phyloP scores from a whole-genome alignment of 2,888 invertebrate genomes.

The Eretmocerus hayati region DNA sequence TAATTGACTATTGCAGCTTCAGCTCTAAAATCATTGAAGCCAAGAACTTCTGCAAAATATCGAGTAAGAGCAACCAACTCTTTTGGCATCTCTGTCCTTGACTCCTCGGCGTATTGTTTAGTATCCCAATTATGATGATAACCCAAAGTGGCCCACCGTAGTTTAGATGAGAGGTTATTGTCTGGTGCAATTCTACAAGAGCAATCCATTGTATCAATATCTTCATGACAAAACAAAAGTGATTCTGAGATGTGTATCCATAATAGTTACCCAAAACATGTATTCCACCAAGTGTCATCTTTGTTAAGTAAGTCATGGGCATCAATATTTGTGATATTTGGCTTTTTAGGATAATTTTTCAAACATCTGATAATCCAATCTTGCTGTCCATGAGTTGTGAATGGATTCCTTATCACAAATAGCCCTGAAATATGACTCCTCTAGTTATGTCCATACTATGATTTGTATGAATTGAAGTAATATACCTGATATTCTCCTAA shows the following conservation, averaged over 20 bases:
- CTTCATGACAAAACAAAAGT: too few relatives aligned
- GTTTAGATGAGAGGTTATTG: constrained; percentile 45
- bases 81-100: constrained; percentile 61
- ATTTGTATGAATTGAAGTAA: neutral
- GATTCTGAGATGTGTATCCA: neutral
- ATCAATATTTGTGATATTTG: constrained; percentile 66
- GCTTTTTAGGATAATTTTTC: constrained; percentile 66
- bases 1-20: constrained; percentile 96
- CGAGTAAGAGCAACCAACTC: constrained; percentile 63
- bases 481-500: constrained; percentile 56
- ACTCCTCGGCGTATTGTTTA: constrained; percentile 73
- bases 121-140: constrained; percentile 98
- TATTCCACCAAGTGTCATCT: constrained; percentile 60
- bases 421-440: constrained; percentile 53
- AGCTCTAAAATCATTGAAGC: constrained; percentile 59
- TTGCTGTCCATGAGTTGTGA: constrained; percentile 67
- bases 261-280: constrained; percentile 47
- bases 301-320: constrained; percentile 44
- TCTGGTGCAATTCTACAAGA: constrained; percentile 25
- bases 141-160: constrained; percentile 93
- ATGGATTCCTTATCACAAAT: constrained; percentile 76
- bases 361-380: constrained; percentile 79
- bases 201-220: too few relatives aligned
- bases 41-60: constrained; percentile 56
- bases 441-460: neutral